These are phyloP conservation scores for Gasterosteus nipponicus DNA, from an alignment of 2,113 vertebrate genomes.

Conservation along the genomic window DNA sequence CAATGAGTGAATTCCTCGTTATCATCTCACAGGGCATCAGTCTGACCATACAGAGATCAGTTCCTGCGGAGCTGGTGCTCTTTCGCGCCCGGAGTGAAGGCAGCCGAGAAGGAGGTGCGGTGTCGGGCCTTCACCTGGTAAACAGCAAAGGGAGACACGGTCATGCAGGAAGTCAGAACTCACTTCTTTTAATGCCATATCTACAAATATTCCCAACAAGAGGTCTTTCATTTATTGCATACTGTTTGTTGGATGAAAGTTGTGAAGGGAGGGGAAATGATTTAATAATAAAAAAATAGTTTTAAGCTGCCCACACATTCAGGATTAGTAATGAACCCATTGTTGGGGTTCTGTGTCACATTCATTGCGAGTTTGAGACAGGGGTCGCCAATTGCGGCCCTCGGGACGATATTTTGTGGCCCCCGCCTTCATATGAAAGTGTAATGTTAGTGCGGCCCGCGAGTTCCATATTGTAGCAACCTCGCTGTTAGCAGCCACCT, in stretches of 20 bases:
- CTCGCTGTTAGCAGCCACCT: too few relatives aligned
- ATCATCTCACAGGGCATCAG: slow-evolving; percentile 11
- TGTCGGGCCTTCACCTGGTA: slow-evolving; percentile 75
- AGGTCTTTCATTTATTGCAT: background rate
- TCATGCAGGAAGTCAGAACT: slow-evolving; percentile 8
- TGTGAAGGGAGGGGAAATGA: background rate
- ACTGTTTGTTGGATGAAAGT: background rate
- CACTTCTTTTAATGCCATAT: background rate
- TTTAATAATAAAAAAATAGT: background rate
- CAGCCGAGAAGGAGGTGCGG: slow-evolving; percentile 60
- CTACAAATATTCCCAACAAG: background rate
- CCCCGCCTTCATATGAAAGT: too few relatives aligned
- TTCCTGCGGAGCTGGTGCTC: slow-evolving; percentile 60
- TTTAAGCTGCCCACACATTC: background rate
- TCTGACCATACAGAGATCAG: slow-evolving; percentile 6
- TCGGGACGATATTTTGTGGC: too few relatives aligned
- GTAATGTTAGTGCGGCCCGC: too few relatives aligned
- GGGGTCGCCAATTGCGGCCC: too few relatives aligned
- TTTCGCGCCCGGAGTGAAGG: slow-evolving; percentile 52
- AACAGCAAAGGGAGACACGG: slow-evolving; percentile 21
- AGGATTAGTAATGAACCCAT: background rate
- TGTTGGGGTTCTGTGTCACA: too few relatives aligned
- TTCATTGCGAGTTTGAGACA: too few relatives aligned
- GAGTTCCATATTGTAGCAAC: too few relatives aligned
- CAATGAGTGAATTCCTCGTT: slow-evolving; percentile 13